These are phyloP conservation scores for Dicycla oo DNA, from an alignment of 2,888 invertebrate genomes.

Conservation along the genomic window DNA sequence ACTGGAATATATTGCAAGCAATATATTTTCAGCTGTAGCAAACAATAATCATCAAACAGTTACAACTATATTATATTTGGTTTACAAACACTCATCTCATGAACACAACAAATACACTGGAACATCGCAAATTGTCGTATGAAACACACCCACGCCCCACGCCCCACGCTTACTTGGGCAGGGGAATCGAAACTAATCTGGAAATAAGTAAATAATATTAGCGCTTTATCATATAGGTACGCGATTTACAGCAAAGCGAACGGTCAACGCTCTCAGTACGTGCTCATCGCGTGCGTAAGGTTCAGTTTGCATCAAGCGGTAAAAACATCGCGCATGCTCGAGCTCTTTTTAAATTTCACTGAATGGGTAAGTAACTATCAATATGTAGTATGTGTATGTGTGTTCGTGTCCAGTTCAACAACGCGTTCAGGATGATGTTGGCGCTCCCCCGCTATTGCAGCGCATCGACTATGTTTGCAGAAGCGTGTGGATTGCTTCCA, in stretches of 20 bases:
- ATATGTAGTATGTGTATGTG: no score
- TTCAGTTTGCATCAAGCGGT: no score
- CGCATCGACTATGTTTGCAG: no score
- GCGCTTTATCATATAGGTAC: neutral
- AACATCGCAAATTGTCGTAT: slow-evolving; percentile 46
- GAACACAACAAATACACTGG: slow-evolving; percentile 63
- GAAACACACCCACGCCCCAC: slow-evolving; percentile 41
- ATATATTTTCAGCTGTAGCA: slow-evolving; percentile 40
- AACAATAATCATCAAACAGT: slow-evolving; percentile 50
- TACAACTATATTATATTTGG: slow-evolving; percentile 65
- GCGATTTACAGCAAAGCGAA: neutral
- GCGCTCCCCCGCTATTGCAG: no score
- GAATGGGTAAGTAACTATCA: no score
- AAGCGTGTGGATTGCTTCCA: no score
- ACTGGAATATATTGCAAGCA: slow-evolving; percentile 51
- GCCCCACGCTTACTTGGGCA: slow-evolving; percentile 56
- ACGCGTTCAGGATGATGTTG: no score
- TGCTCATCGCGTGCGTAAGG: no score
- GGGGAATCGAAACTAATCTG: slow-evolving; percentile 66
- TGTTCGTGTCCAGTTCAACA: no score
- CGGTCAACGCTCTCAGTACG: neutral
- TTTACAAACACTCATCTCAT: slow-evolving; percentile 51
- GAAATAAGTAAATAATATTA: slow-evolving; percentile 59
- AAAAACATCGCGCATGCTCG: no score
- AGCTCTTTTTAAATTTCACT: no score